Conservation (phyloP, 2,888 invertebrate genomes). For the Tachystola acroxantha region DNA sequence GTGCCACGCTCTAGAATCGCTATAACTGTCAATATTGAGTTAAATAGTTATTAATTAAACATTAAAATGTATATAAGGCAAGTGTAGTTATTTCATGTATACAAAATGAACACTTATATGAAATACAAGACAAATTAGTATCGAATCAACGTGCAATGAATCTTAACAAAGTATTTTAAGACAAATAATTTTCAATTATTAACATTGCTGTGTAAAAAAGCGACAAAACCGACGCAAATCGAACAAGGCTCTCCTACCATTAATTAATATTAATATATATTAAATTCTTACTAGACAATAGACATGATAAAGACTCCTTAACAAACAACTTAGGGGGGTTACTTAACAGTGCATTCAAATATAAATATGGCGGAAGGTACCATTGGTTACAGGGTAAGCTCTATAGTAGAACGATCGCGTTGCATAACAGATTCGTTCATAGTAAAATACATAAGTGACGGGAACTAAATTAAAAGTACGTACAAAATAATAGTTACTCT, state of each 20-base stretch:
- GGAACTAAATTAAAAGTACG: conserved; percentile 13
- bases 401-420: conserved; percentile 52
- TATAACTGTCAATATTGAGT: too few species aligned
- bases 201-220: conserved; percentile 63
- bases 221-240: conserved; percentile 60
- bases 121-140: conserved; percentile 38
- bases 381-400: conserved; percentile 62
- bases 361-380: conserved; percentile 64
- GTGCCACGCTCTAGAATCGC: too few species aligned
- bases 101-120: conserved; percentile 53
- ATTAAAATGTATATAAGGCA: conserved; percentile 55
- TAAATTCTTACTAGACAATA: conserved; percentile 76
- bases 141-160: conserved; percentile 42
- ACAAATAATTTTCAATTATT: conserved; percentile 39
- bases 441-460: conserved; percentile 7
- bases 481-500: conserved; percentile 14
- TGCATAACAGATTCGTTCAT: conserved; percentile 10
- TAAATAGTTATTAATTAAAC: conserved; percentile 15
- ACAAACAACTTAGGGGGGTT: conserved; percentile 73
- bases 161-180: conserved; percentile 51
- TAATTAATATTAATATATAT: conserved; percentile 68
- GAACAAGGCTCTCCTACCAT: conserved; percentile 67
- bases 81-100: conserved; percentile 35
- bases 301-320: conserved; percentile 75
- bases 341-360: conserved; percentile 71